Conservation (phyloP, 2,888 invertebrate genomes). For the Hylaea fasciaria region DNA sequence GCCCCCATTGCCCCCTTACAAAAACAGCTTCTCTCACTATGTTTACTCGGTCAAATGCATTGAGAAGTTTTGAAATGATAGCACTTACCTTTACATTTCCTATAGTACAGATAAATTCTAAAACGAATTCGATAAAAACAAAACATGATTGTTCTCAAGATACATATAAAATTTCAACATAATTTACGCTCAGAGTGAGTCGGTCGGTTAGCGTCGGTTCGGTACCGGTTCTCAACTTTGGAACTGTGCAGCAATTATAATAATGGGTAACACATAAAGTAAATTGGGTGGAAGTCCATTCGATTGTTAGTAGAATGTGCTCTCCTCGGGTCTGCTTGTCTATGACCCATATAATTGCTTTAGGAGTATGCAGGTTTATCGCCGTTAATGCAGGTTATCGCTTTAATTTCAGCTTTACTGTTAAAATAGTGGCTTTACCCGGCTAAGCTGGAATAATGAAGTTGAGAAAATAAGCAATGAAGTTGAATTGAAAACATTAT, state of each 20-base stretch:
- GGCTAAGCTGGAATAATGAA: too few relatives aligned
- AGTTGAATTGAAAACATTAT: too few relatives aligned
- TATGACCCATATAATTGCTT: slow-evolving; percentile 55
- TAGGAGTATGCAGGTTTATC: slow-evolving; percentile 40
- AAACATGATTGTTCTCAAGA: slow-evolving; percentile 44
- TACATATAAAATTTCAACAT: slow-evolving; percentile 57
- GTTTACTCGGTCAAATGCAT: too few relatives aligned
- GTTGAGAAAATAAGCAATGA: too few relatives aligned
- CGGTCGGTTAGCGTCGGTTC: slow-evolving; percentile 56
- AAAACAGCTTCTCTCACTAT: too few relatives aligned
- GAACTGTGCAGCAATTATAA: slow-evolving; percentile 73
- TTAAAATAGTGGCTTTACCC: too few relatives aligned
- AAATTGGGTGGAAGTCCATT: slow-evolving; percentile 74
- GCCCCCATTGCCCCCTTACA: too few relatives aligned
- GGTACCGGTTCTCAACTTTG: slow-evolving; percentile 60
- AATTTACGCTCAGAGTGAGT: slow-evolving; percentile 56
- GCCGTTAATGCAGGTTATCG: slow-evolving; percentile 15
- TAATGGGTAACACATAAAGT: slow-evolving; percentile 77
- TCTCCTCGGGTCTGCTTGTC: slow-evolving; percentile 51
- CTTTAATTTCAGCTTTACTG: slow-evolving; percentile 1
- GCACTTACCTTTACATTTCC: too few relatives aligned
- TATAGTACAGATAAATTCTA: too few relatives aligned
- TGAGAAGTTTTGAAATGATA: too few relatives aligned
- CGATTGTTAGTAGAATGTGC: slow-evolving; percentile 67
- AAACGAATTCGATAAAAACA: background rate